phyloP scores from a whole-genome alignment of 2,888 invertebrate species.

The Parochlus steinenii region DNA sequence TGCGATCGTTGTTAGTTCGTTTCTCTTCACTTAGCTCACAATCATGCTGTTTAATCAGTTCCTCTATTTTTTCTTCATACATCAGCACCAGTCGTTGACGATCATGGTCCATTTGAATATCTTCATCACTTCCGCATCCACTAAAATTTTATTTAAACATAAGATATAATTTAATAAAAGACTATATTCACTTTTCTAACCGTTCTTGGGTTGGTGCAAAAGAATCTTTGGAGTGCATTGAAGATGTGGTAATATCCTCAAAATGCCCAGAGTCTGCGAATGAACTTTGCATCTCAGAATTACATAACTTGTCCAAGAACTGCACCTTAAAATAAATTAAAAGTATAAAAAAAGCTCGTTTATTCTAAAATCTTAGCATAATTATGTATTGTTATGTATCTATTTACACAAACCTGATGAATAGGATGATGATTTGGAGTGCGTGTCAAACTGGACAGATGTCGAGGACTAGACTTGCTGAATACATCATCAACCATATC shows the following conservation, averaged over 20 bases:
- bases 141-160: slow-evolving; percentile 32
- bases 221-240: slow-evolving; percentile 63
- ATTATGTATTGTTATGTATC: slow-evolving; percentile 31
- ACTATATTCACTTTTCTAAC: slow-evolving; percentile 1
- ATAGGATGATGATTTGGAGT: slow-evolving; percentile 25
- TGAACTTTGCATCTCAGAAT: slow-evolving; percentile 50
- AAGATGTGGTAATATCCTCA: slow-evolving; percentile 63
- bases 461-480: slow-evolving; percentile 28
- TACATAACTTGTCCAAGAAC: slow-evolving; percentile 17
- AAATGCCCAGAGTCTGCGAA: slow-evolving; percentile 76
- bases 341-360: slow-evolving; percentile 32
- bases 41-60: slow-evolving; percentile 45
- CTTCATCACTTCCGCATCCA: slow-evolving; percentile 20
- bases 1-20: slow-evolving; percentile 61
- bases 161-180: slow-evolving; percentile 17
- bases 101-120: slow-evolving; percentile 40
- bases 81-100: slow-evolving; percentile 48
- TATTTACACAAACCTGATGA: slow-evolving; percentile 34
- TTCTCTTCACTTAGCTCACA: slow-evolving; percentile 56
- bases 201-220: slow-evolving; percentile 37
- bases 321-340: no score
- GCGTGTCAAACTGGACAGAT: slow-evolving; percentile 16
- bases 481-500: slow-evolving; percentile 33
- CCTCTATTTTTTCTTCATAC: slow-evolving; percentile 60
- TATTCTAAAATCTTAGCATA: slow-evolving; percentile 15